phyloP scores from a whole-genome alignment of 2,888 invertebrate species.

The Allolobophora icterica region DNA sequence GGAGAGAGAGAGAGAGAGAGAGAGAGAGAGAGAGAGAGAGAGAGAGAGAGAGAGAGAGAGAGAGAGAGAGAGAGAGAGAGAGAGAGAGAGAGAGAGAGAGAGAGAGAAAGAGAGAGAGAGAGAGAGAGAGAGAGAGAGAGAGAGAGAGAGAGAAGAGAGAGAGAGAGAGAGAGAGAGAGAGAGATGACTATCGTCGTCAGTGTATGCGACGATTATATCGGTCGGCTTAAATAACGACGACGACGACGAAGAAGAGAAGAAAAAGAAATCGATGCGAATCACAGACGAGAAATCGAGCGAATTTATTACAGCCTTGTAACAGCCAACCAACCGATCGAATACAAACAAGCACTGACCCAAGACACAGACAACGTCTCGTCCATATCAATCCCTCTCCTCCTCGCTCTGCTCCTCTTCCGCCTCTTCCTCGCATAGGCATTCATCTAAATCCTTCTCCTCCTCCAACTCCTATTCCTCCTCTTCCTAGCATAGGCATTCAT shows the following conservation, averaged over 20 bases:
- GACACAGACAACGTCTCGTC: neutral
- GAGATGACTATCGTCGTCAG: slow-evolving; percentile 11
- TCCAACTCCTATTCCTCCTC: too few species aligned
- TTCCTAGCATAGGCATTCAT: too few species aligned
- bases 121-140: too few species aligned
- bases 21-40: too few species aligned
- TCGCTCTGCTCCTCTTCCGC: too few species aligned
- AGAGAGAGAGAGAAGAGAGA: too few species aligned
- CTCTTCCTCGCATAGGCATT: too few species aligned
- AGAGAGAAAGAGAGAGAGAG: too few species aligned
- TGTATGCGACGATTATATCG: neutral
- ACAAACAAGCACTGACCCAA: neutral
- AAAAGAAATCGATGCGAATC: slow-evolving; percentile 3
- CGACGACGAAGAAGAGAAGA: neutral
- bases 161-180: neutral
- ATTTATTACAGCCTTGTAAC: neutral
- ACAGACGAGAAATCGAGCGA: slow-evolving; percentile 6
- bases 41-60: too few species aligned
- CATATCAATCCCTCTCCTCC: neutral
- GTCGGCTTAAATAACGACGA: slow-evolving; percentile 1
- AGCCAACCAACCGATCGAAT: neutral
- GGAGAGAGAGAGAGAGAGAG: neutral
- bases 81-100: neutral
- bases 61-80: too few species aligned
- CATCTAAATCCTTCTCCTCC: too few species aligned